Evolutionary conservation across 2,797 vertebrate species (phyloP).

Genomic region (Macropus fuliginosus): DNA sequence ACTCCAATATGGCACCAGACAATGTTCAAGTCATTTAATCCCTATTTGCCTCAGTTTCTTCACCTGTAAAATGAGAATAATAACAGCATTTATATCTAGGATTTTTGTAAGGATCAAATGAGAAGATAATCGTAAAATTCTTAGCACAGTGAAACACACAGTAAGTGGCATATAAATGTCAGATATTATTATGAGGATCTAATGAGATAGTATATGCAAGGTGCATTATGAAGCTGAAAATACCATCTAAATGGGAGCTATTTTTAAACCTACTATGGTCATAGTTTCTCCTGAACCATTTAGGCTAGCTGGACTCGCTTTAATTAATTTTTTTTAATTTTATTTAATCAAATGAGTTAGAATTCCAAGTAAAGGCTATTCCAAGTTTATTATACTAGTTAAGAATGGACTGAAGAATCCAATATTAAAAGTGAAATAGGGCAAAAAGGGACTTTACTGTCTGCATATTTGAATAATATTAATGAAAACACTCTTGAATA

Average conservation of each 20-base stretch:
- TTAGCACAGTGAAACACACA: not conserved
- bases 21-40: not conserved
- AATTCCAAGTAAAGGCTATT: constrained; percentile 27
- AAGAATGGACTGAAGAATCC: constrained; percentile 23
- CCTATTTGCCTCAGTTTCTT: not conserved
- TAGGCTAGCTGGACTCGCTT: constrained; percentile 28
- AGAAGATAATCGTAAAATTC: not conserved
- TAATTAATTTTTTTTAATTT: constrained; percentile 57
- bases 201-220: not conserved
- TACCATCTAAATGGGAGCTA: not conserved
- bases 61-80: not conserved
- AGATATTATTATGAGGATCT: not conserved
- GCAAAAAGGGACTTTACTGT: not conserved
- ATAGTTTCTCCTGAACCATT: not conserved
- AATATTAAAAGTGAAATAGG: constrained; percentile 26
- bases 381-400: not conserved
- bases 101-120: not conserved
- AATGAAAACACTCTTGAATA: not conserved
- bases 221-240: not conserved
- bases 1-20: not conserved
- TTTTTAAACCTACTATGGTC: not conserved
- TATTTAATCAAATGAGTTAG: constrained; percentile 42
- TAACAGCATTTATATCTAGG: not conserved
- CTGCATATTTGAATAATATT: constrained; percentile 30
- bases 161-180: not conserved